Base-by-base conservation (phyloP, 2,113 vertebrate genomes). In the Xyrauchen texanus region DNA sequence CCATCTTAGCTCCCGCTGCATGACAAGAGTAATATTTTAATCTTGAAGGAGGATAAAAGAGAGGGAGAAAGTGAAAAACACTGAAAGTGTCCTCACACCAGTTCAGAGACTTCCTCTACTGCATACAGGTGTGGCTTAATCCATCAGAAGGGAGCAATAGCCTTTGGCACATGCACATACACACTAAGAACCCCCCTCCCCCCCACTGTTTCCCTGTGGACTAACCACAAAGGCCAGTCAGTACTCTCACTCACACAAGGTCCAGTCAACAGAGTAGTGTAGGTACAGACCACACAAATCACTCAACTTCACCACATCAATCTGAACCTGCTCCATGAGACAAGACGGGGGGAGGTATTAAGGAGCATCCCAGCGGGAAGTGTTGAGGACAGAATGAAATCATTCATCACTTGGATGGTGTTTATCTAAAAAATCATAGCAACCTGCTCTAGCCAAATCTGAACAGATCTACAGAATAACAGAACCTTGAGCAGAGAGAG, bases 221-320 rank as follows among this genome's bases (percentile, higher is more conserved):
- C 66, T 44, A 51, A 61, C 16, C 16, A 47, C 52, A 46, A 51
- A 0, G 12, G 61, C 34, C 47, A 13, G 44, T 65, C 55, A 67
- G 63, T 45, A 62, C 21, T 1, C 21, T 34, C 82, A 83, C 85
- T 82, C 83, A 55, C 21, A 13, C 46, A 10, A 15, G 57, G 63
- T 64, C 62, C 15, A 72, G 46, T 70, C 78, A 80, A 42, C 67
- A 77, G 11, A 82, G 21, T 1, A 81, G 77, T 80, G 84, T 88
- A 42, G 15, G 16, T 1, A 63, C 49, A 55, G 51, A 76, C 51
- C 47, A 52, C 12, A 63, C 34, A 76, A 76, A 76, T 55, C 87
- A 87, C 74, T 77, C 79, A 42, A 82, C 69, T 60, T 68, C 83
- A 79, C 75, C 64, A 88, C 84, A 84, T 76, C 77, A 81, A 13